phyloP scores from a whole-genome alignment of 2,888 invertebrate genomes.

The Dynastes hyllus region DNA sequence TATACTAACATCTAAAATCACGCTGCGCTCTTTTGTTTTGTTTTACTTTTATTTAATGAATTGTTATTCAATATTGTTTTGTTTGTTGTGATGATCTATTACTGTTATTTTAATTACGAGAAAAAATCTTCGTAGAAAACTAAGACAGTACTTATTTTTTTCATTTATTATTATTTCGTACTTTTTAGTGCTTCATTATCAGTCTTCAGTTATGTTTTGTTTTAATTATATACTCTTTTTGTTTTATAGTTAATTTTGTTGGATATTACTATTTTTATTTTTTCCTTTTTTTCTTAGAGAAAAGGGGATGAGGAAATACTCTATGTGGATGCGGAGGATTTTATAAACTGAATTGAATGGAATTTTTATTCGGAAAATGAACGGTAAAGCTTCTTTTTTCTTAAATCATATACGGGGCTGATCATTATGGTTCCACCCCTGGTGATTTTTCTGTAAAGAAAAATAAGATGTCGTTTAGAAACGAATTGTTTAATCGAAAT shows the following conservation, averaged over 20 bases:
- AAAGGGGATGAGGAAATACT: too few species aligned
- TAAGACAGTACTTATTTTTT: neutral
- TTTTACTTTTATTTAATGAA: slow-evolving; percentile 51
- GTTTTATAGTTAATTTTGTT: neutral
- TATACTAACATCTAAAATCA: slow-evolving; percentile 55
- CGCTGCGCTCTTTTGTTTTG: slow-evolving; percentile 56
- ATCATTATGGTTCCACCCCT: slow-evolving; percentile 91
- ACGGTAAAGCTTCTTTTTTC: slow-evolving; percentile 93
- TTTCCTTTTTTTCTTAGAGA: neutral
- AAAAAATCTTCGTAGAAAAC: neutral
- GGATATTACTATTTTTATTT: neutral
- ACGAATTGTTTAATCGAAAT: too few species aligned
- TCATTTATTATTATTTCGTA: slow-evolving; percentile 16
- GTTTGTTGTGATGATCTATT: neutral
- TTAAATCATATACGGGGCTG: slow-evolving; percentile 90
- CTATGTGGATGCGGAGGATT: too few species aligned
- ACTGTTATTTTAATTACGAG: too few species aligned
- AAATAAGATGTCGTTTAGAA: slow-evolving; percentile 63
- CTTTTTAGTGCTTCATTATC: slow-evolving; percentile 39
- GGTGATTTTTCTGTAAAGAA: slow-evolving; percentile 82
- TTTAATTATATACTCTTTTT: neutral
- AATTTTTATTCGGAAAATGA: slow-evolving; percentile 56
- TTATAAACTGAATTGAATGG: too few species aligned
- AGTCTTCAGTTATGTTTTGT: slow-evolving; percentile 39
- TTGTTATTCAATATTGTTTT: slow-evolving; percentile 35